phyloP scores from a whole-genome alignment of 2,113 vertebrate species.

The Abramis brama region DNA sequence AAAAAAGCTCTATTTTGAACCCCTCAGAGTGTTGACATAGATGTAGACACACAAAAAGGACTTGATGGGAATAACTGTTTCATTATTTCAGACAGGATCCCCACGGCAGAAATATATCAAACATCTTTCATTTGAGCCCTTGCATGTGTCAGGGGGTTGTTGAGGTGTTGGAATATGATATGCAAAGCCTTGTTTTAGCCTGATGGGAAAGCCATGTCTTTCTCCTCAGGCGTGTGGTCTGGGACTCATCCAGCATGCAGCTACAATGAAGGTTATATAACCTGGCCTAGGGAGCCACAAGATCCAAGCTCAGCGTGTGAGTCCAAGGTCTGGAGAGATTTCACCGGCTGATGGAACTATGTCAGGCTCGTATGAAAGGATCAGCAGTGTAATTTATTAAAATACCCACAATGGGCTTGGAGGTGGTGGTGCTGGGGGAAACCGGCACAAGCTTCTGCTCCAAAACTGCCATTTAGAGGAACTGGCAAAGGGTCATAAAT shows the following conservation, averaged over 20 bases:
- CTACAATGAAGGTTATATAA: constrained; percentile 48
- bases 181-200: constrained; percentile 47
- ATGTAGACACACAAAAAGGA: constrained; percentile 16
- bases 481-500: constrained; percentile 79
- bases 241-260: constrained; percentile 34
- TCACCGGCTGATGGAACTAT: constrained; percentile 43
- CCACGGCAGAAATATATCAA: constrained; percentile 42
- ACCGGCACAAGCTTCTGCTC: constrained; percentile 44
- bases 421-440: constrained; percentile 20
- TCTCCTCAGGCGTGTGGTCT: constrained; percentile 37
- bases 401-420: constrained; percentile 60
- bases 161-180: constrained; percentile 40
- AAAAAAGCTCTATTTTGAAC: constrained; percentile 31
- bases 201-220: constrained; percentile 30
- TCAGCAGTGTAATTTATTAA: constrained; percentile 71
- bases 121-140: constrained; percentile 24
- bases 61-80: constrained; percentile 34
- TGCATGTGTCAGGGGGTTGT: constrained; percentile 22
- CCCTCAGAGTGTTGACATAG: constrained; percentile 6
- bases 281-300: constrained; percentile 32
- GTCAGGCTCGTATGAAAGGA: constrained; percentile 30
- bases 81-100: constrained; percentile 47
- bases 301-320: constrained; percentile 32
- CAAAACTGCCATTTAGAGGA: constrained; percentile 77
- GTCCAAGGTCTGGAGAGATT: constrained; percentile 34